Evolutionary conservation across 2,797 vertebrate genomes (phyloP), one percentile per base, ranked within the genome.

Genomic region (Scomberomorus guttatus): DNA sequence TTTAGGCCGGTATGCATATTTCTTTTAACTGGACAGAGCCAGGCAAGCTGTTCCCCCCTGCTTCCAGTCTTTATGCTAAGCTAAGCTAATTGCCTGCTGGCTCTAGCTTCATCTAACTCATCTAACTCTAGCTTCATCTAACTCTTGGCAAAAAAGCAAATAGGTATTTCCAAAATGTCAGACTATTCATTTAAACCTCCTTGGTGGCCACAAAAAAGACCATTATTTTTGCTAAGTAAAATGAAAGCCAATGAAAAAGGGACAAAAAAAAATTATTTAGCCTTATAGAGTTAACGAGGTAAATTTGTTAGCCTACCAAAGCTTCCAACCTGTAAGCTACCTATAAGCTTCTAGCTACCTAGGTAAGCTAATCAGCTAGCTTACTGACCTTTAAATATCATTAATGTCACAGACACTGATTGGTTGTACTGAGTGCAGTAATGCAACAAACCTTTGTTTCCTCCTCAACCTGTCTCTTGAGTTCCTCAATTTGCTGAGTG

Each of bases 401-500:
- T 20, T 18, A 10, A 20, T 15, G 13, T 50, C 2, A 61, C 24
- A 48, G 12, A 6, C 9, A 34, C 15, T 18, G 34, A 27, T 9
- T 32, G 14, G 24, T 18, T 46, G 48, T 17, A 39, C 8, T 13
- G 9, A 34, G 2, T 44, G 48, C 25, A 52, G 8, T 15, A 34
- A 17, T 6, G 24, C 6, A 50, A 74, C 84, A 83, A 58, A 88
- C 88, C 96, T 97, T 90, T 88, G 95, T 48, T 67, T 93, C 92
- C 46, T 93, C 92, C 11, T 97, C 96, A 70, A 95, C 82, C 48
- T 96, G 96, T 63, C 96, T 91, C 80, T 96, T 97, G 63, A 97
- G 48, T 73, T 97, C 96, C 65, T 97, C 97, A 68, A 94, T 89
- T 83, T 97, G 96, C 64, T 97, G 96, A 5, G 94, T 95, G 68